These are phyloP conservation scores for Eilema griseolum DNA, from an alignment of 2,888 invertebrate genomes.

Conservation along the genomic window DNA sequence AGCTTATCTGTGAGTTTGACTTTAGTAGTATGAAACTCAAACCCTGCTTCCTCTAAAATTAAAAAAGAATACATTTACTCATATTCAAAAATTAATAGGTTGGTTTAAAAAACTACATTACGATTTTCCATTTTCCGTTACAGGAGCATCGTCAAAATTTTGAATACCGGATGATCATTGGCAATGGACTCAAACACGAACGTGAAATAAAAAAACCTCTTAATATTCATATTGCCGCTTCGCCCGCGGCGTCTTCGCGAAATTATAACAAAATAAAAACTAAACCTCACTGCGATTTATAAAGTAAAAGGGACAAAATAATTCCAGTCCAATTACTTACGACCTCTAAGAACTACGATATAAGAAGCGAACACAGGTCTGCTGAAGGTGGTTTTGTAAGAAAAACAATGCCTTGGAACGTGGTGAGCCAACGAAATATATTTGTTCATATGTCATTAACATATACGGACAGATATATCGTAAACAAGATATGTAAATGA, in stretches of 20 bases:
- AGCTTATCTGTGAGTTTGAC: too few relatives aligned
- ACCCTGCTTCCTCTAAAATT: too few relatives aligned
- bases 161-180: conserved; percentile 32
- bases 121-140: too few relatives aligned
- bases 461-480: conserved; percentile 71
- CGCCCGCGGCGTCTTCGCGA: conserved; percentile 80
- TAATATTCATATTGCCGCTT: conserved; percentile 80
- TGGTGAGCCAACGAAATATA: conserved; percentile 72
- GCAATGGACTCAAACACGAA: conserved; percentile 56
- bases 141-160: background rate
- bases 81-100: too few relatives aligned
- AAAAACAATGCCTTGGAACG: conserved; percentile 70
- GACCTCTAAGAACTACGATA: conserved; percentile 47
- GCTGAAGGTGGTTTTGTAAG: conserved; percentile 50
- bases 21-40: too few relatives aligned
- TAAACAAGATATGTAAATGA: conserved; percentile 82
- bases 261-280: conserved; percentile 85
- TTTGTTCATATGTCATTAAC: conserved; percentile 78
- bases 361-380: conserved; percentile 39
- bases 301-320: conserved; percentile 74
- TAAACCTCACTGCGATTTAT: conserved; percentile 74
- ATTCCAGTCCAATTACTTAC: conserved; percentile 52
- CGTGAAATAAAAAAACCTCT: conserved; percentile 67
- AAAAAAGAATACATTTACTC: too few relatives aligned
- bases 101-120: too few relatives aligned